Evolutionary conservation across 2,797 vertebrate genomes (phyloP).

Genomic region (Sternarchorhynchus goeldii): DNA sequence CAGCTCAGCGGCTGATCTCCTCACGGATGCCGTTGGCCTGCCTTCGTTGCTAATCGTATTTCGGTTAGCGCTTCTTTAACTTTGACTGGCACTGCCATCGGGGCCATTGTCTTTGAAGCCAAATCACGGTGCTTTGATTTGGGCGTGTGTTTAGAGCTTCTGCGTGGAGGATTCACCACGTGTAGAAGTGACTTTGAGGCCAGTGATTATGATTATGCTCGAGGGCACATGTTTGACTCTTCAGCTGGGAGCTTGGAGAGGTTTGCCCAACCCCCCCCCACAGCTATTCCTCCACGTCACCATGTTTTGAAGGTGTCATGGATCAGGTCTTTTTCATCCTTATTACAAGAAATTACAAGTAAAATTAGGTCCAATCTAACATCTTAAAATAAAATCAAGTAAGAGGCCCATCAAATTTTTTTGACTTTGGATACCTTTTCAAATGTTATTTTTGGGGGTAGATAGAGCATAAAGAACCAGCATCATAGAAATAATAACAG

Average conservation of each 20-base stretch:
- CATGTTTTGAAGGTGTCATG: neutral
- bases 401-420: neutral
- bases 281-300: neutral
- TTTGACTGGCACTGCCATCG: neutral
- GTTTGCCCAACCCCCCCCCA: too few relatives aligned
- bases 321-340: neutral
- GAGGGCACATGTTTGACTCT: neutral
- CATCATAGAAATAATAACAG: too few relatives aligned
- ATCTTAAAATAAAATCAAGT: neutral
- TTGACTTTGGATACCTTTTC: too few relatives aligned
- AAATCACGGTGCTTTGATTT: conserved; percentile 7
- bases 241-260: neutral
- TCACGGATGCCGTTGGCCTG: neutral
- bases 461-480: too few relatives aligned
- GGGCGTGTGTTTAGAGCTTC: conserved; percentile 7
- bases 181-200: conserved; percentile 22
- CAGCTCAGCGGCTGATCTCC: neutral
- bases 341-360: neutral
- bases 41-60: neutral
- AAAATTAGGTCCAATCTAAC: too few relatives aligned
- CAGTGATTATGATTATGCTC: neutral
- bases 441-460: too few relatives aligned
- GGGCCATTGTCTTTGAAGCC: neutral
- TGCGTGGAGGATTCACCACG: conserved; percentile 16
- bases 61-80: neutral